These are phyloP conservation scores for Atrichornis clamosus DNA, from an alignment of 2,113 vertebrate species.

Conservation along the genomic window DNA sequence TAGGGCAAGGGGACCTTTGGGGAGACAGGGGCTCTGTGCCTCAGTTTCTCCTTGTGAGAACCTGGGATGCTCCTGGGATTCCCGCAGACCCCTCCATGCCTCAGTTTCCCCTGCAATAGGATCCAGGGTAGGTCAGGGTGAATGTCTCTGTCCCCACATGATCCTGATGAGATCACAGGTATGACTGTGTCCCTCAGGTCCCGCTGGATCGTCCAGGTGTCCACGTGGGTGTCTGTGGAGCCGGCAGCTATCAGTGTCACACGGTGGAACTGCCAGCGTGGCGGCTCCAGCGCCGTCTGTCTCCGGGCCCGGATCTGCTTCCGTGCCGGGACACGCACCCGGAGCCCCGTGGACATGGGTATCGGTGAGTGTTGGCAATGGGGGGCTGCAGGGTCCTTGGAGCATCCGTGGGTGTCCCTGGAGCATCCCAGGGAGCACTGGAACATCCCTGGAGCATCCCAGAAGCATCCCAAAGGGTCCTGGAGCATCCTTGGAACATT, in stretches of 20 bases:
- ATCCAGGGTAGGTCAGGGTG: not conserved
- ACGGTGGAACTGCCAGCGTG: slow-evolving; percentile 80
- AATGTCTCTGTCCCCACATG: not conserved
- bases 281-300: slow-evolving; percentile 80
- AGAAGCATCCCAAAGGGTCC: not conserved
- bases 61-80: fast-evolving
- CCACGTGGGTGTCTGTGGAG: slow-evolving; percentile 76
- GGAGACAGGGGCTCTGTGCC: not conserved
- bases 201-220: slow-evolving; percentile 82
- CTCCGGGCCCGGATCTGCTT: slow-evolving; percentile 84
- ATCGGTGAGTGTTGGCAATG: slow-evolving; percentile 70
- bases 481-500: not conserved
- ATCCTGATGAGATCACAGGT: not conserved
- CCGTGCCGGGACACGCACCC: slow-evolving; percentile 71
- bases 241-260: slow-evolving; percentile 86
- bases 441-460: not conserved
- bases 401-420: not conserved
- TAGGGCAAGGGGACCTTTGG: not conserved
- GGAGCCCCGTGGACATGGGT: slow-evolving; percentile 49
- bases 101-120: not conserved
- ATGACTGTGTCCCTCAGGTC: slow-evolving; percentile 70
- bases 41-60: not conserved
- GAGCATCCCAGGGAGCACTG: too few relatives aligned
- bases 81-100: not conserved
- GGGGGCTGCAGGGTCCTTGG: too few relatives aligned